Percentiles rank a stretch among this genome's conserved stretches.
phyloP scores from a whole-genome alignment of 2,797 vertebrate species.

The Onychomys arenicola region DNA sequence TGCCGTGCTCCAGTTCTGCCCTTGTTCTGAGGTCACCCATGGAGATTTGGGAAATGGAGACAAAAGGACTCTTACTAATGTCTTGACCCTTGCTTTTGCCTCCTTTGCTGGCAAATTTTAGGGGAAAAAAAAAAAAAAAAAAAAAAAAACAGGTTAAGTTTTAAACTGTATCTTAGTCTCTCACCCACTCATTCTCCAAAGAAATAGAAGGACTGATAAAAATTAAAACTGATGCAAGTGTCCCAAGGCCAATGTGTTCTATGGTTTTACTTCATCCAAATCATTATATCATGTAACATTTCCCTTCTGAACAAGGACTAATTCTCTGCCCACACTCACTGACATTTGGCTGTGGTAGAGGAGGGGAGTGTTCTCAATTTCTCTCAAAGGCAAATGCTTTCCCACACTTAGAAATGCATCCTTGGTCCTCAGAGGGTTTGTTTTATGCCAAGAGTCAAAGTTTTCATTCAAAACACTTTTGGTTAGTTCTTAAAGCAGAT shows the following conservation, averaged over 20 bases:
- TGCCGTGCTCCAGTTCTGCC: neutral
- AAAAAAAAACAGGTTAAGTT: neutral
- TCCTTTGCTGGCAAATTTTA: neutral
- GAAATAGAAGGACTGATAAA: conserved; percentile 57
- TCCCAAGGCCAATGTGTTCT: conserved; percentile 45
- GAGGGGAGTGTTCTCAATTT: conserved; percentile 64
- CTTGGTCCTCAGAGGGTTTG: conserved; percentile 47
- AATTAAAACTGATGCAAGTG: conserved; percentile 39
- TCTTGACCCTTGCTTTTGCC: neutral
- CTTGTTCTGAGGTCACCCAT: neutral
- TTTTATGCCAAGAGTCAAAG: conserved; percentile 65
- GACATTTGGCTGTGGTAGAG: neutral
- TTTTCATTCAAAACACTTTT: conserved; percentile 69
- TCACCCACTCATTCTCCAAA: neutral
- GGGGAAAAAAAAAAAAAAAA: neutral
- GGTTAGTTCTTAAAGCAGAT: conserved; percentile 11
- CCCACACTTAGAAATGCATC: conserved; percentile 71
- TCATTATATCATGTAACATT: conserved; percentile 59
- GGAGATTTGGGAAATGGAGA: neutral
- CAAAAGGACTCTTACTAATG: neutral
- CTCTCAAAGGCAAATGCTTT: conserved; percentile 78
- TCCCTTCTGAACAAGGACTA: conserved; percentile 52
- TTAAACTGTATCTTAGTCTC: neutral
- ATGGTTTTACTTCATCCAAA: conserved; percentile 39
- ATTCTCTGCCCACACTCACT: conserved; percentile 61